A percentile compares a stretch with the other conserved stretches of the same genome.
Evolutionary conservation across 2,797 vertebrate species (phyloP).

Genomic region (Thunnus albacares): DNA sequence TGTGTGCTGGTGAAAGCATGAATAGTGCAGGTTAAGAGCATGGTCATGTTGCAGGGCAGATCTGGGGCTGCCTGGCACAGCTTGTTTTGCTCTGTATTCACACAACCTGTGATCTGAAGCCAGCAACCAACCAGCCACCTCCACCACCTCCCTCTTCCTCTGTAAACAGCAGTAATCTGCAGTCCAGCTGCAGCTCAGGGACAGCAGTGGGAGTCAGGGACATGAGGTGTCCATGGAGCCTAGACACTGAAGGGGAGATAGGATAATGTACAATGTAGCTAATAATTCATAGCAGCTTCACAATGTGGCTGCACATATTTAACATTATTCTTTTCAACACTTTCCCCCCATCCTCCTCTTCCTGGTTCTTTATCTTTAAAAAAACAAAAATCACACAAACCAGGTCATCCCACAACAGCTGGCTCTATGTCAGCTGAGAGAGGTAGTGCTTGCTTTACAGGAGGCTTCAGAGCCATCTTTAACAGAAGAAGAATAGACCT

Average conservation of each 20-base stretch:
- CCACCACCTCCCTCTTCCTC: conserved; percentile 53
- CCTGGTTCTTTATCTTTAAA: background rate
- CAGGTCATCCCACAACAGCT: conserved; percentile 1
- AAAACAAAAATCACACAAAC: background rate
- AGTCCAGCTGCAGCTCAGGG: conserved; percentile 76
- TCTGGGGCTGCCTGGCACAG: conserved; percentile 28
- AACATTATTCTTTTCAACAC: background rate
- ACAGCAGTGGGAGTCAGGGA: conserved; percentile 63
- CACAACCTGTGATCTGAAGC: conserved; percentile 74
- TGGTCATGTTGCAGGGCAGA: conserved; percentile 50
- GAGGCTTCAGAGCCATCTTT: conserved; percentile 28
- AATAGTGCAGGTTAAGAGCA: conserved; percentile 1
- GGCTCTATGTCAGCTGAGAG: conserved; percentile 25
- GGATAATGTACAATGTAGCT: conserved; percentile 1
- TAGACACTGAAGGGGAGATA: conserved; percentile 3
- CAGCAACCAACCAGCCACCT: conserved; percentile 58
- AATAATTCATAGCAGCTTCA: conserved; percentile 13
- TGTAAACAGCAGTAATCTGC: conserved; percentile 73
- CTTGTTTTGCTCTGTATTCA: conserved; percentile 46
- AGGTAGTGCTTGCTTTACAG: conserved; percentile 18
- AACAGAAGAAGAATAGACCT: conserved; percentile 35
- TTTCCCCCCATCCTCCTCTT: background rate
- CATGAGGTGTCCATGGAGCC: conserved; percentile 33
- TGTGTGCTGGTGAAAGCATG: conserved; percentile 6
- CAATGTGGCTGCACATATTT: background rate